phyloP scores from a whole-genome alignment of 53 echinoderm and acorn worm genomes.

The Antedon mediterranea region DNA sequence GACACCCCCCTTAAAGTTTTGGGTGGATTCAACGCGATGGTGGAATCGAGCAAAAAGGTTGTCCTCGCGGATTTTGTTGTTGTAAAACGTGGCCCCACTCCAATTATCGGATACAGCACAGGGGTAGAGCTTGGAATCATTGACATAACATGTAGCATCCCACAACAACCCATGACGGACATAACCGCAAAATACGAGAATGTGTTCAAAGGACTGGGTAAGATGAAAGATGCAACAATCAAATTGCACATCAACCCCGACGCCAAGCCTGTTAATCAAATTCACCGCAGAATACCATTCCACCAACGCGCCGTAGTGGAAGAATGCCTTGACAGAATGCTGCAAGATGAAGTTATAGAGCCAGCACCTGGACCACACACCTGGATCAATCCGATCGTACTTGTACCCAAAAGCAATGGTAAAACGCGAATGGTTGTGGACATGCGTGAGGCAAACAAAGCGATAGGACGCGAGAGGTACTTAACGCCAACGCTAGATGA shows the following conservation, averaged over 20 bases:
- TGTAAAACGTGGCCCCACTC: too few relatives aligned
- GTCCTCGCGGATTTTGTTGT: too few relatives aligned
- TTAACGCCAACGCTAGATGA: background rate
- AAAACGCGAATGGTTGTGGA: background rate
- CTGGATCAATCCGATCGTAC: background rate
- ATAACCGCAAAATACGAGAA: background rate
- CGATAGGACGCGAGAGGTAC: background rate
- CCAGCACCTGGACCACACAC: background rate
- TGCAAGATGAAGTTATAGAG: background rate
- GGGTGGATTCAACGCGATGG: too few relatives aligned
- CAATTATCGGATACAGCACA: too few relatives aligned
- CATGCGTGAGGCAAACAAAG: background rate
- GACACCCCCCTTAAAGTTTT: too few relatives aligned
- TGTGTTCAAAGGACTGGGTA: background rate
- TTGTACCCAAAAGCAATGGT: background rate
- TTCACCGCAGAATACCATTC: background rate
- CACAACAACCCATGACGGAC: background rate
- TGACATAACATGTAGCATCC: background rate
- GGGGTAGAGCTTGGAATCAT: background rate
- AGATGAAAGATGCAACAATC: background rate
- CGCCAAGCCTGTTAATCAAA: background rate
- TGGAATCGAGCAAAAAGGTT: too few relatives aligned
- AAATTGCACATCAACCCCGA: background rate
- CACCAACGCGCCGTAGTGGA: background rate
- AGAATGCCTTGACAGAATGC: background rate